These are phyloP conservation scores for Aculops lycopersici DNA, from an alignment of 1,140 invertebrate species.

Conservation along the genomic window DNA sequence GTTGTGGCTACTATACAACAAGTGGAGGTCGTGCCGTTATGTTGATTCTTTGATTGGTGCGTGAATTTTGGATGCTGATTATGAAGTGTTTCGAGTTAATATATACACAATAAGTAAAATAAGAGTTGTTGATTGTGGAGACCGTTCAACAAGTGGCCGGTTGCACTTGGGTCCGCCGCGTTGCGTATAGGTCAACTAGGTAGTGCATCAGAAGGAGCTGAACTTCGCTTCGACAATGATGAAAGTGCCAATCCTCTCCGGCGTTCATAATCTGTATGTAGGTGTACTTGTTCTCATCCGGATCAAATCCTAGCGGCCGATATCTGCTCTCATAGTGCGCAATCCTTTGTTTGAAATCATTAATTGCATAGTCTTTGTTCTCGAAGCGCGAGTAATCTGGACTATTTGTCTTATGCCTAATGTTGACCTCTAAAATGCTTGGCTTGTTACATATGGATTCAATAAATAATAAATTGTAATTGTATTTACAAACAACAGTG, in stretches of 20 bases:
- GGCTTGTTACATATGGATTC: constrained; percentile 91
- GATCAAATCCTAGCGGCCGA: constrained; percentile 46
- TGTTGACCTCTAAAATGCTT: constrained; percentile 75
- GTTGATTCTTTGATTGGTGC: too few species aligned
- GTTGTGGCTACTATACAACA: too few species aligned
- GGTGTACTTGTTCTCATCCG: constrained; percentile 17
- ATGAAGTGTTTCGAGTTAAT: too few species aligned
- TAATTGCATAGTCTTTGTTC: constrained; percentile 57
- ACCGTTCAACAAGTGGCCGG: too few species aligned
- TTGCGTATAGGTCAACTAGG: not conserved
- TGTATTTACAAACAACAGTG: constrained; percentile 54
- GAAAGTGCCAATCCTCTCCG: constrained; percentile 33
- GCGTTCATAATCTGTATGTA: constrained; percentile 92
- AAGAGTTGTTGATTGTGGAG: too few species aligned
- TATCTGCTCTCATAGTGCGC: constrained; percentile 79
- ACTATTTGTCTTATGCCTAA: constrained; percentile 84
- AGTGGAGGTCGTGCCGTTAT: too few species aligned
- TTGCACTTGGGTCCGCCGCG: too few species aligned
- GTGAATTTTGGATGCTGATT: too few species aligned
- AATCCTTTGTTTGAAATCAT: constrained; percentile 79
- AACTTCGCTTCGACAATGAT: not conserved
- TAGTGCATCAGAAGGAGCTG: not conserved
- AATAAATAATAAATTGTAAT: constrained; percentile 83
- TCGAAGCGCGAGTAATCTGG: constrained; percentile 73
- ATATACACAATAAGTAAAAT: too few species aligned